A percentile compares a stretch with the other conserved stretches of the same genome.
Conservation (phyloP, 2,113 vertebrate genomes). For the Salvelinus fontinalis region DNA sequence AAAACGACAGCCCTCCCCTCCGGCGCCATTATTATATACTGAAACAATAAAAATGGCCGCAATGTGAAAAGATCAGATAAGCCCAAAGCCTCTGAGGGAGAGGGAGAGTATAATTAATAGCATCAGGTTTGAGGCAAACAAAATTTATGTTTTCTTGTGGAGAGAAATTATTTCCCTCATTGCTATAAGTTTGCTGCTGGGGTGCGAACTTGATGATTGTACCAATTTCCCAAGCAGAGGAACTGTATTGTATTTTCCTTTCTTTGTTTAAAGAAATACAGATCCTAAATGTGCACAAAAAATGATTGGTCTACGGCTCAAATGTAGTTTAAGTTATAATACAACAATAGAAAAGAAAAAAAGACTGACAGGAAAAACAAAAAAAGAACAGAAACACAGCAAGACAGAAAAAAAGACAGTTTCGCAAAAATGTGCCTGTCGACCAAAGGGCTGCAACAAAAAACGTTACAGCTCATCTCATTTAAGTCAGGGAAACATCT, state of each 20-base stretch:
- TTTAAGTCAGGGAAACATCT: constrained; percentile 50
- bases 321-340: not conserved
- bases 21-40: no score
- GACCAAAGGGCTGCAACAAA: constrained; percentile 22
- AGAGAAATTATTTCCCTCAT: constrained; percentile 37
- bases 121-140: constrained; percentile 36
- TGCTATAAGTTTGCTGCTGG: constrained; percentile 15
- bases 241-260: constrained; percentile 17
- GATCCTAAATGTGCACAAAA: no score
- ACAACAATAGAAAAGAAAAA: not conserved
- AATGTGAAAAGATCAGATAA: constrained; percentile 7
- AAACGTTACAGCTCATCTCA: constrained; percentile 38
- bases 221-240: constrained; percentile 13
- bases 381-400: no score
- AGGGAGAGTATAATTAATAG: constrained; percentile 29
- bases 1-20: no score
- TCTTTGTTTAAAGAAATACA: not conserved
- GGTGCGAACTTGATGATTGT: constrained; percentile 15
- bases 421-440: constrained; percentile 12
- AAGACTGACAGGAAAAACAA: not conserved
- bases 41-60: not conserved
- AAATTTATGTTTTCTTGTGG: constrained; percentile 47
- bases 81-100: no score
- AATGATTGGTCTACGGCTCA: not conserved
- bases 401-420: constrained; percentile 4